A percentile compares a stretch with the other conserved stretches of the same genome.
Evolutionary conservation across 1,140 invertebrate species (phyloP).

Genomic region (Pteromalus puparum): DNA sequence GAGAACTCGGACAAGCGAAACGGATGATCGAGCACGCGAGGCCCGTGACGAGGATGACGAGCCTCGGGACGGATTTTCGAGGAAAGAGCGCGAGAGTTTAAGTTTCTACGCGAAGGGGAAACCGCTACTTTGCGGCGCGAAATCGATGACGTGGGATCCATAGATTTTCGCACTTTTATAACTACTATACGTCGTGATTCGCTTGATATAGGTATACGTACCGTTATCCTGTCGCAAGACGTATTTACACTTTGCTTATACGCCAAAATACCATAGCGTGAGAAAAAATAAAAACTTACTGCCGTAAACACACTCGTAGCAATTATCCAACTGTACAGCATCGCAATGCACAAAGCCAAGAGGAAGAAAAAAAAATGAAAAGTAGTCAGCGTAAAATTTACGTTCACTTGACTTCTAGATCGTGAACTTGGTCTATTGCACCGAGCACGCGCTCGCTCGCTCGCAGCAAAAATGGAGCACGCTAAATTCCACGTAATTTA

Average conservation of each 20-base stretch:
- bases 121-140: neutral
- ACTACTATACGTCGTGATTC: no score
- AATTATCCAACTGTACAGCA: neutral
- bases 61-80: neutral
- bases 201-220: neutral
- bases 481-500: conserved; percentile 1
- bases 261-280: neutral
- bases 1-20: conserved; percentile 50
- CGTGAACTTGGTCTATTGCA: neutral
- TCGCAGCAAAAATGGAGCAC: neutral
- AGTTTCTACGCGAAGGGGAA: neutral
- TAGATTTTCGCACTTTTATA: neutral
- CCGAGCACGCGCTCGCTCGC: no score
- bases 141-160: conserved; percentile 1
- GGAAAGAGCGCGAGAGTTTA: neutral
- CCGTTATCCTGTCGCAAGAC: neutral
- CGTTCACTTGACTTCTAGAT: conserved; percentile 3
- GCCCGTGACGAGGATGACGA: conserved; percentile 26
- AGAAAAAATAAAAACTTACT: neutral
- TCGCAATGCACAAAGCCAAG: neutral
- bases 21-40: conserved; percentile 45
- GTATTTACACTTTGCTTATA: neutral
- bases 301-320: neutral
- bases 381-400: neutral
- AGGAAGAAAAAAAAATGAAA: neutral